A percentile compares a stretch with the other conserved stretches of the same genome.
Evolutionary conservation across 2,888 invertebrate species (phyloP).

Genomic region (Parapristionchus giblindavisi): DNA sequence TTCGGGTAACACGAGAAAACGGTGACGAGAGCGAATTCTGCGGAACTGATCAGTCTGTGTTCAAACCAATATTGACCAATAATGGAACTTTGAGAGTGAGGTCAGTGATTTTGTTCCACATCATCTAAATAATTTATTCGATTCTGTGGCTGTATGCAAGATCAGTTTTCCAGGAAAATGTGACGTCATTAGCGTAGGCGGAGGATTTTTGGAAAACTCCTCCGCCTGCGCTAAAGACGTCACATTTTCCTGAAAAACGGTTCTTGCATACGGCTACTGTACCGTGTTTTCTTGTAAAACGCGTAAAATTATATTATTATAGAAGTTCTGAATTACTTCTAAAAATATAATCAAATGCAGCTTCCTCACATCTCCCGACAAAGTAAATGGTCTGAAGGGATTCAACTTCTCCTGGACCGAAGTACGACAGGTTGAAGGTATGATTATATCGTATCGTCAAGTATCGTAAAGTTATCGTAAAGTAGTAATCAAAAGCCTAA

Average conservation of each 20-base stretch:
- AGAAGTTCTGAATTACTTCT: no score
- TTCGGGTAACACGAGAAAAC: constrained; percentile 41
- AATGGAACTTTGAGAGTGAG: constrained; percentile 51
- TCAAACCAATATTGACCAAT: constrained; percentile 49
- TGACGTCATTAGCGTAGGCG: no score
- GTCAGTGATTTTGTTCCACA: no score
- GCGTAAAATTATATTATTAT: no score
- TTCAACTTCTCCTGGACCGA: constrained; percentile 70
- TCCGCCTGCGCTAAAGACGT: no score
- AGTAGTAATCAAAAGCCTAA: neutral
- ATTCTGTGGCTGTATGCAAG: no score
- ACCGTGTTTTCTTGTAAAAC: no score
- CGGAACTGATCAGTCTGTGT: constrained; percentile 23
- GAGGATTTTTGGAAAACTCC: no score
- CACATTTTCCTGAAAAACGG: no score
- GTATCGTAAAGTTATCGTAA: neutral
- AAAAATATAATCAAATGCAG: constrained; percentile 48
- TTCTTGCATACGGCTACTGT: no score
- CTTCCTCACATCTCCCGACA: constrained; percentile 67
- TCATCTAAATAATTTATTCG: no score
- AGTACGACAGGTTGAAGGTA: constrained; percentile 57
- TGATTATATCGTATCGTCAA: neutral
- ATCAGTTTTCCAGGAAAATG: no score
- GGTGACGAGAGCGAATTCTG: constrained; percentile 37
- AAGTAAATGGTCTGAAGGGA: constrained; percentile 67